These are phyloP conservation scores for Dallia pectoralis DNA, from an alignment of 2,797 vertebrate species.

Conservation along the genomic window DNA sequence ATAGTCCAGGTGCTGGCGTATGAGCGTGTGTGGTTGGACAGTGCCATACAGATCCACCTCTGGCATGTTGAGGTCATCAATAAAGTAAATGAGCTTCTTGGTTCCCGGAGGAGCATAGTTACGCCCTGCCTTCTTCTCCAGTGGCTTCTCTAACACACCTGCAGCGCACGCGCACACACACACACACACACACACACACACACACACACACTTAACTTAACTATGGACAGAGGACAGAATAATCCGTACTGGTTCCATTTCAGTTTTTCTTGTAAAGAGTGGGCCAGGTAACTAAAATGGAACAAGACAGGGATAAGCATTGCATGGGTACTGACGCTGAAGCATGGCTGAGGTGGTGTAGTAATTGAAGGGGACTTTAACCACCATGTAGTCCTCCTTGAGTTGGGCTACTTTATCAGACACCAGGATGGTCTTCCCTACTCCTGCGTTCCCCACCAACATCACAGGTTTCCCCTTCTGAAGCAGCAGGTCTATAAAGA, in stretches of 20 bases:
- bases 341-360: slow-evolving; percentile 71
- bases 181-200: background rate
- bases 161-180: background rate
- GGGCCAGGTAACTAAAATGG: background rate
- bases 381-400: slow-evolving; percentile 66
- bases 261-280: background rate
- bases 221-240: background rate
- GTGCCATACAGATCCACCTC: slow-evolving; percentile 78
- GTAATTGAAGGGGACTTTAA: slow-evolving; percentile 76
- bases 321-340: slow-evolving; percentile 55
- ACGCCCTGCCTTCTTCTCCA: slow-evolving; percentile 80
- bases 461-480: slow-evolving; percentile 69
- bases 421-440: slow-evolving; percentile 73
- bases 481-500: slow-evolving; percentile 75
- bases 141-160: slow-evolving; percentile 80
- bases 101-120: slow-evolving; percentile 76
- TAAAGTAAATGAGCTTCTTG: slow-evolving; percentile 83
- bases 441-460: slow-evolving; percentile 75
- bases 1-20: slow-evolving; percentile 80
- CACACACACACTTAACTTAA: background rate
- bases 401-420: slow-evolving; percentile 69
- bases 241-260: background rate
- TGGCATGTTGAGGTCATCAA: slow-evolving; percentile 82
- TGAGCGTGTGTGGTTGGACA: slow-evolving; percentile 79
- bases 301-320: background rate